Evolutionary conservation across 2,797 vertebrate species (phyloP), one percentile per base, ranked within the genome.

Genomic region (Molossus alvarezi): DNA sequence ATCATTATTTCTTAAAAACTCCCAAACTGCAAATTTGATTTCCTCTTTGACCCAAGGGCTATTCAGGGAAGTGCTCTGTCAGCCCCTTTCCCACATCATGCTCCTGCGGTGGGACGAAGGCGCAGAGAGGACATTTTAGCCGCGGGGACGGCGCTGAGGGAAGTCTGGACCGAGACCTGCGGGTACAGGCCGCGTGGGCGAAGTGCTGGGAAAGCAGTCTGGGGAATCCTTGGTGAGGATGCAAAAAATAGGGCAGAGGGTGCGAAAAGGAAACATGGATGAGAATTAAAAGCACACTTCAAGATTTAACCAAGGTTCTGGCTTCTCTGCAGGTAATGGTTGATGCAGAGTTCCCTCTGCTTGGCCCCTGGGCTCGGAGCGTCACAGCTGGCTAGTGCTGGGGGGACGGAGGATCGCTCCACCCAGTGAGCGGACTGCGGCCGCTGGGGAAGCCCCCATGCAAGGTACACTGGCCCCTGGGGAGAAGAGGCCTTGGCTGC

Each of bases 41-140:
- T 97, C 95, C 94, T 95, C 51, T 97, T 95, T 97, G 83, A 85
- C 71, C 3, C 37, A 72, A 75, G 83, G 88, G 51, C 83, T 86
- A 55, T 37, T 89, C 23, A 45, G 33, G 82, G 37, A 91, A 94
- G 73, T 84, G 77, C 93, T 88, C 86, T 71, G 53, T 96, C 95
- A 87, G 90, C 64, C 64, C 21, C 37, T 95, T 71, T 91, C 64
- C 77, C 33, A 71, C 57, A 72, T 65, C 45, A 0, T 79, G 81
- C 83, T 91, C 33, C 77, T 93, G 86, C 0, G 6, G 90, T 91
- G 10, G 84, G n/a, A 45, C 17, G 65, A 93, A 89, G 80, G 67
- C 92, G n/a, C 5, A 83, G 53, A 60, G 6, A 21, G 5, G 10
- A 33, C n/a, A 27, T 81, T 58, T 94, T 23, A 33, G 27, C 33